Evolutionary conservation across 2,888 invertebrate genomes (phyloP), one percentile per base, ranked within the genome.

Genomic region (Gastracanthus pulcherrimus): DNA sequence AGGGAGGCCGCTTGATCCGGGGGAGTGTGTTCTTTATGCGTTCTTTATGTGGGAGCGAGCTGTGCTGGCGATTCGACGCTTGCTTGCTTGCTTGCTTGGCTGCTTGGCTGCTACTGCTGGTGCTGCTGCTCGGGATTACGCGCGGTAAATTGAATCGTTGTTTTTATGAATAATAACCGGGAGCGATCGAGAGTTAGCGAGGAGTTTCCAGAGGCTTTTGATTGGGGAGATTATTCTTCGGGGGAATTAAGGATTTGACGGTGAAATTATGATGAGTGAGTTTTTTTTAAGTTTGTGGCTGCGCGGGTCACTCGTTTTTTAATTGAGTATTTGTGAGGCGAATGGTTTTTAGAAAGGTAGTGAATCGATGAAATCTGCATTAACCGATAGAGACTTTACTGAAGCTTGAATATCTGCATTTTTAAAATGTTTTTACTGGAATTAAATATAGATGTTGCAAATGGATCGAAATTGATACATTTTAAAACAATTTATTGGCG

Each of bases 151-250:
- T 70, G 80, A 80, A 76, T 71, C 55, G 69, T 69, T 70, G 75
- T 66, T 80, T 80, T 80, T 76, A 80, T 55, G 80, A 71, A 80
- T 80, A 80, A 76, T 80, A 80, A 66, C 76, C 4, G 31, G 9
- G 11, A 26, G 51, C 29, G 69, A 45, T 11, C 48, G 4, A n/a
- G 9, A 9, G 41, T 3, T n/a, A 26, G 19, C 26, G n/a, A 55
- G 55, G 55, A 26, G 55, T 26, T 26, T n/a, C n/a, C n/a, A n/a
- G n/a, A n/a, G n/a, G n/a, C n/a, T 55, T 55, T 55, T 55, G 55
- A 55, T 55, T 55, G 26, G n/a, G n/a, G 55, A 55, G 26, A 19
- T 55, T 55, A 55, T 55, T 55, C 55, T n/a, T n/a, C n/a, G 45
- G 16, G 41, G 16, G 41, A 16, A 41, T 41, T 41, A 16, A 41